Base-by-base conservation (phyloP, 2,797 vertebrate species). In the Myotis myotis region DNA sequence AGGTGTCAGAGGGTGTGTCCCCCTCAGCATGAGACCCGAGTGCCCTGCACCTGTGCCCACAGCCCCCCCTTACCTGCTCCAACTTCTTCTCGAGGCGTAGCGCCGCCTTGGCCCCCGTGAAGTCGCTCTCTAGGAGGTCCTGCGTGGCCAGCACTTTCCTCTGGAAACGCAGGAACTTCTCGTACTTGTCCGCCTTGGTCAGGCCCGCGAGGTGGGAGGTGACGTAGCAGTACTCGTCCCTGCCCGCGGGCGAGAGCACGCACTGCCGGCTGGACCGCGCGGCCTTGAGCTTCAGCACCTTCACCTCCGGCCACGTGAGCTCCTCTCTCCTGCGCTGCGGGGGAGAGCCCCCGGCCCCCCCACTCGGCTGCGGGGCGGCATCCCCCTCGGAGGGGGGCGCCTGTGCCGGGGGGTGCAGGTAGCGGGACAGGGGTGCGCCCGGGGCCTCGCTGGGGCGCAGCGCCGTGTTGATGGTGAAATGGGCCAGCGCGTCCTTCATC, bases 51-150 rank as follows among this genome's bases (percentile, higher is more conserved):
- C 53, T 3, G 19, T 55, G 53, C 23, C 57, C 57, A 4, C 8
- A 16, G 3, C 53, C 19, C 55, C 72, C n/a, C 8, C 95, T 97
- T 91, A 98, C 98, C 98, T 98, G 96, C 74, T 95, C 55, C 82
- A 99, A 41, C 94, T 98, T 99, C 36, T 44, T 97, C 94, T 98
- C 98, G 25, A 98, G 98, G 9, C 49, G 10, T 72, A 94, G 38
- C 22, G 96, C 98, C 23, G 97, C 95, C 82, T 97, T 96, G 55
- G 55, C 96, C 66, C 96, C 97, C 0, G 44, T 95, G 64, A 97
- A 91, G 23, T 96, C 84, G 16, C 72, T 94, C 81, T 88, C 93
- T 76, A 94, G 92, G 33, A 97, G 79, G n/a, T 98, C 96, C 36
- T 97, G 93, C 36, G 97, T 98, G 75, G 76, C 93, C 33, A 97